phyloP scores from a whole-genome alignment of 30 jellyfish, hydroid and myxozoan genomes.

The Haliclystus octoradiatus region DNA sequence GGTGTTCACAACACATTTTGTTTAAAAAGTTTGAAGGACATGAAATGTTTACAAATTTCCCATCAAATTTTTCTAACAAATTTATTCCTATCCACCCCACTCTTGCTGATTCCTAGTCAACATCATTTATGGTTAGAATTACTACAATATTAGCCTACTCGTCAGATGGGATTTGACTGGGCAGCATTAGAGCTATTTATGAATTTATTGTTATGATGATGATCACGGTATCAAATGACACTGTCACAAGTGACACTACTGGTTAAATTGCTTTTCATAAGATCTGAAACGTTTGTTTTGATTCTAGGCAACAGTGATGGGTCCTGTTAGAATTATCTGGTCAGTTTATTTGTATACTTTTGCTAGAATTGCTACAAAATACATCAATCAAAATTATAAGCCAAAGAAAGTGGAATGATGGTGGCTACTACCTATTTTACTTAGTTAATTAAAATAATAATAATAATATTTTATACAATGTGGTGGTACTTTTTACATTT shows the following conservation, averaged over 20 bases:
- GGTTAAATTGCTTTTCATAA: not conserved
- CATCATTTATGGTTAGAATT: too few species aligned
- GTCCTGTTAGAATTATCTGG: constrained; percentile 33
- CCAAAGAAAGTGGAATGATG: not conserved
- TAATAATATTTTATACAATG: too few species aligned
- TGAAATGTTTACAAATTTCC: too few species aligned
- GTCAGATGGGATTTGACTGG: too few species aligned
- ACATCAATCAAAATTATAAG: constrained; percentile 5
- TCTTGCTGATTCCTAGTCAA: too few species aligned
- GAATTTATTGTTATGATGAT: not conserved
- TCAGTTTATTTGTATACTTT: constrained; percentile 32
- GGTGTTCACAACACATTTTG: too few species aligned
- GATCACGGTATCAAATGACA: not conserved
- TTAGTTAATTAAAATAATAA: not conserved
- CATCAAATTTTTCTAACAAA: too few species aligned
- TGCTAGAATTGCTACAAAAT: constrained; percentile 12
- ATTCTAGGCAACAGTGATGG: constrained; percentile 32
- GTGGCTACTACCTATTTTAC: not conserved
- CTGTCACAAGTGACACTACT: not conserved
- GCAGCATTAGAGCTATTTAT: too few species aligned
- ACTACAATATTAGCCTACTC: too few species aligned
- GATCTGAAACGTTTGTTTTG: not conserved
- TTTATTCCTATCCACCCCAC: too few species aligned
- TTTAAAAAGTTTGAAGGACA: too few species aligned
- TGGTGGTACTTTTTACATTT: not conserved